Percentiles rank a stretch among this genome's conserved stretches.
These are phyloP conservation scores for Eupithecia tripunctaria DNA, from an alignment of 2,888 invertebrate genomes.

Conservation along the genomic window DNA sequence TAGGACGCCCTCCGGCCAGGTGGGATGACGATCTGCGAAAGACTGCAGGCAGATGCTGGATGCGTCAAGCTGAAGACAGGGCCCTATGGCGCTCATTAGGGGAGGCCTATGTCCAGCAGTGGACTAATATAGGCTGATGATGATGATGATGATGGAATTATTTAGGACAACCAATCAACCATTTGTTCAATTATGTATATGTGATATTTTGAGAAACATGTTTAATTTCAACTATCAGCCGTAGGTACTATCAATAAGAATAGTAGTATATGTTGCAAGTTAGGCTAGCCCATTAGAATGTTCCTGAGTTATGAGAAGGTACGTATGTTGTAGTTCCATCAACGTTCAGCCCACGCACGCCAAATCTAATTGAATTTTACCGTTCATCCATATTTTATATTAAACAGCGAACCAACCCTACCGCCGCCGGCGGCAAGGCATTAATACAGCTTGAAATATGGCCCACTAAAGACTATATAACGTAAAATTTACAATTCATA, in stretches of 20 bases:
- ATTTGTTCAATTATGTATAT: not conserved
- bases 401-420: conserved; percentile 59
- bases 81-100: no score
- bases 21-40: no score
- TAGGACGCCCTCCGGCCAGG: no score
- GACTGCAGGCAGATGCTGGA: no score
- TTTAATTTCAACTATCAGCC: not conserved
- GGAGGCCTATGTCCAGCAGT: no score
- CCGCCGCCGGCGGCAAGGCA: conserved; percentile 56
- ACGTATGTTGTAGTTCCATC: conserved; percentile 14
- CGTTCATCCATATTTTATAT: conserved; percentile 36
- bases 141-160: no score
- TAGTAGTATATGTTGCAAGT: not conserved
- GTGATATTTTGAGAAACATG: not conserved
- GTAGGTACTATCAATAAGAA: no score
- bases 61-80: no score
- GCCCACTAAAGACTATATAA: conserved; percentile 82
- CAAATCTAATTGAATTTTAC: conserved; percentile 34
- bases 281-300: not conserved
- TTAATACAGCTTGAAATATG: conserved; percentile 79
- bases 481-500: conserved; percentile 84
- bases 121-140: no score
- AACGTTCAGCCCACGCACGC: conserved; percentile 27
- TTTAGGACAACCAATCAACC: no score
- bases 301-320: not conserved